Evolutionary conservation across 2,888 invertebrate genomes (phyloP).

Genomic region (Aquatica leii): DNA sequence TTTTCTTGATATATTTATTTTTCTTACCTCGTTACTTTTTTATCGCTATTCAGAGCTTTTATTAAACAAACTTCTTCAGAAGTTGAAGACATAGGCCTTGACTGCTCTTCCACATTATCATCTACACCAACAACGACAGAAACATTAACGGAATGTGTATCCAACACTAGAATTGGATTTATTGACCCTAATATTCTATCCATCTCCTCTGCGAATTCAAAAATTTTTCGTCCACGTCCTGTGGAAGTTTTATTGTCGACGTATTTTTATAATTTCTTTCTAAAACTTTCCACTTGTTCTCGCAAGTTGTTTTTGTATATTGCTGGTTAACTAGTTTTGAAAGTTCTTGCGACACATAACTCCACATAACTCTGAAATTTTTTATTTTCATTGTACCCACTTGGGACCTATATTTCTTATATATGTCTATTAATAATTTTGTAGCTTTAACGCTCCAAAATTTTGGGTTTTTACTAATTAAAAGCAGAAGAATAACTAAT

Average conservation of each 20-base stretch:
- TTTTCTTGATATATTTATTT: too few species aligned
- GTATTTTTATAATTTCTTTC: conserved; percentile 19
- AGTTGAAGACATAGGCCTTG: too few species aligned
- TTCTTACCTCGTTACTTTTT: too few species aligned
- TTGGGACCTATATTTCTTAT: conserved; percentile 19
- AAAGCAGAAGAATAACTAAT: too few species aligned
- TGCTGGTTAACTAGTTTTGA: background rate
- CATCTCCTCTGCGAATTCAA: too few species aligned
- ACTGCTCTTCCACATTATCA: background rate
- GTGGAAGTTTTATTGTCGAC: conserved; percentile 19
- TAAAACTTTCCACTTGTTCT: conserved; percentile 15
- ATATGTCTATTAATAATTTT: conserved; percentile 24
- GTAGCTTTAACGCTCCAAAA: too few species aligned
- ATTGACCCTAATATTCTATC: conserved; percentile 13
- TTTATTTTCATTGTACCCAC: conserved; percentile 20
- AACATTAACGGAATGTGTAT: too few species aligned
- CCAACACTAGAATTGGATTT: background rate
- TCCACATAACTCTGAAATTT: conserved; percentile 17
- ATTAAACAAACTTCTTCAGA: background rate
- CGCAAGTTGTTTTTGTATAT: conserved; percentile 6
- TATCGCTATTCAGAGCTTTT: too few species aligned
- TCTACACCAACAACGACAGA: background rate
- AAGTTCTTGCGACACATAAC: too few species aligned
- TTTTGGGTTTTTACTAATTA: too few species aligned
- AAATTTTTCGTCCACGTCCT: background rate